Evolutionary conservation across 2,888 invertebrate genomes (phyloP).

Genomic region (Pandemis cinnamomeana): DNA sequence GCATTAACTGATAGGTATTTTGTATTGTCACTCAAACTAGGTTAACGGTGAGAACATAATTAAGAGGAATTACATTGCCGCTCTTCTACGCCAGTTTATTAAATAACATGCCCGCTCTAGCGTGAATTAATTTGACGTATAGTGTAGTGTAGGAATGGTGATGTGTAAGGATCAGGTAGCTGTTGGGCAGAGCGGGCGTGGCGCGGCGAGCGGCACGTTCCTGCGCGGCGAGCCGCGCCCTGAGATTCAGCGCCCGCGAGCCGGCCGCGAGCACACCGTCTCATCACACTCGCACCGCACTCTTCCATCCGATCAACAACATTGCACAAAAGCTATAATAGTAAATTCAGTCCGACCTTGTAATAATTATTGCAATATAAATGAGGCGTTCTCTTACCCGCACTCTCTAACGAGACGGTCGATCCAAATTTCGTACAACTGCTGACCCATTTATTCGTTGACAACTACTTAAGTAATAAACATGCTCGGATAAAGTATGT

Average conservation of each 20-base stretch:
- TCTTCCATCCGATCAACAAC: slow-evolving; percentile 58
- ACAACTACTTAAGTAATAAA: slow-evolving; percentile 39
- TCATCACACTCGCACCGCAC: slow-evolving; percentile 54
- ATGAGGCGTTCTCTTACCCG: slow-evolving; percentile 14
- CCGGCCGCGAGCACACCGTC: slow-evolving; percentile 55
- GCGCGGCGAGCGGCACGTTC: slow-evolving; percentile 13
- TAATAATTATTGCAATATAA: slow-evolving; percentile 36
- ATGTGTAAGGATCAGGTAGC: slow-evolving; percentile 4
- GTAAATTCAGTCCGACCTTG: slow-evolving; percentile 72
- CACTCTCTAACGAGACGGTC: slow-evolving; percentile 9
- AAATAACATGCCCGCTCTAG: slow-evolving; percentile 31
- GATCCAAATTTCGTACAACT: slow-evolving; percentile 26
- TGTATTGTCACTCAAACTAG: slow-evolving; percentile 46
- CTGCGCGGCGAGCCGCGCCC: slow-evolving; percentile 59
- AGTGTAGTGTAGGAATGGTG: slow-evolving; percentile 20
- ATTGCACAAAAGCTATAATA: slow-evolving; percentile 60
- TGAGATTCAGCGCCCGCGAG: slow-evolving; percentile 77
- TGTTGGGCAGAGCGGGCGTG: background rate
- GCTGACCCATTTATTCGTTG: slow-evolving; percentile 26
- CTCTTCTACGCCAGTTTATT: slow-evolving; percentile 27
- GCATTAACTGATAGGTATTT: slow-evolving; percentile 52
- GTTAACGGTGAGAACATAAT: slow-evolving; percentile 36
- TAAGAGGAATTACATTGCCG: slow-evolving; percentile 31
- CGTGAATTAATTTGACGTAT: slow-evolving; percentile 6
- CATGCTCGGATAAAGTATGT: slow-evolving; percentile 34